Evolutionary conservation across 2,113 vertebrate genomes (phyloP).

Genomic region (Bucco capensis): DNA sequence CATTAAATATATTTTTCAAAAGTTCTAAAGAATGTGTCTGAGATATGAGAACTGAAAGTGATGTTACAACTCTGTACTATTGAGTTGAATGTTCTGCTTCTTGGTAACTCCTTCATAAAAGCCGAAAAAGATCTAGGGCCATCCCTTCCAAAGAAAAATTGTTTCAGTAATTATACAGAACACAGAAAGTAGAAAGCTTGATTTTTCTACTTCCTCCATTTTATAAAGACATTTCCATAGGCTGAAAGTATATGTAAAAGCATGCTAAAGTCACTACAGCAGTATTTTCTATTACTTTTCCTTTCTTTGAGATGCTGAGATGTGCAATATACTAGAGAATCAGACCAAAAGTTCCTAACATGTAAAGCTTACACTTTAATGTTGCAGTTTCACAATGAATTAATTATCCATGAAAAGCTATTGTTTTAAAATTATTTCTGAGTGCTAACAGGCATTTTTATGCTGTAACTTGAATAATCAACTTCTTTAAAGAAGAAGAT

Average conservation of each 20-base stretch:
- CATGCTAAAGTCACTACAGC: not conserved
- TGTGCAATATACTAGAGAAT: not conserved
- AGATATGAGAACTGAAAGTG: not conserved
- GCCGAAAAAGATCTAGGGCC: accelerated
- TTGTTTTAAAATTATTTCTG: not conserved
- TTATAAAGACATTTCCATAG: not conserved
- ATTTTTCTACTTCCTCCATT: not conserved
- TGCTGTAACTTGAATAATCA: not conserved
- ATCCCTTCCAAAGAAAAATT: not conserved
- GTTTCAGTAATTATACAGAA: not conserved
- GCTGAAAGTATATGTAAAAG: not conserved
- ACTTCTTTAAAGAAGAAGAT: not conserved
- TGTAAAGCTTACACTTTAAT: not conserved
- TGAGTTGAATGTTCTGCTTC: not conserved
- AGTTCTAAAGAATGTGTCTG: not conserved
- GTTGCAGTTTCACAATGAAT: not conserved
- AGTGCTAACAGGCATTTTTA: not conserved
- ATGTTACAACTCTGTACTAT: not conserved
- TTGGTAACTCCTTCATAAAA: not conserved
- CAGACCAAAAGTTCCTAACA: not conserved
- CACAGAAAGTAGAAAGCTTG: not conserved
- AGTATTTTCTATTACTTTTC: not conserved
- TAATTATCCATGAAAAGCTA: not conserved
- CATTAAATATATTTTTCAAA: not conserved
- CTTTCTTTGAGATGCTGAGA: not conserved